A percentile compares a stretch with the other conserved stretches of the same genome.
phyloP scores from a whole-genome alignment of 2,797 vertebrate species.

The Mareca penelope region DNA sequence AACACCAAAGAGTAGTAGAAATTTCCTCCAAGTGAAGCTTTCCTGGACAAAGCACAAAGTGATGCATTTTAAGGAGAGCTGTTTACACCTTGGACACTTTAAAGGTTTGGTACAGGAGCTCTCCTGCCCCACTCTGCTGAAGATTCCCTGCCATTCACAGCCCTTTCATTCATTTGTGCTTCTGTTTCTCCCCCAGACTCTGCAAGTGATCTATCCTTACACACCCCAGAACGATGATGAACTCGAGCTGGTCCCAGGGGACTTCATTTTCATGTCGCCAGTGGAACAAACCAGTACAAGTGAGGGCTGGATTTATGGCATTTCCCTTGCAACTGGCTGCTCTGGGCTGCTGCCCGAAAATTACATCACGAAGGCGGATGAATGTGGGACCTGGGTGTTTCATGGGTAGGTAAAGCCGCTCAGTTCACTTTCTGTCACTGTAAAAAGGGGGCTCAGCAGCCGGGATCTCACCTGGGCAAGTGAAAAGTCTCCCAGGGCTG shows the following conservation, averaged over 20 bases:
- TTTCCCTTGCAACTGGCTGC: conserved; percentile 90
- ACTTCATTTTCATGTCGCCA: conserved; percentile 96
- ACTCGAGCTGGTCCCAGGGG: conserved; percentile 91
- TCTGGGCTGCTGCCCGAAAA: conserved; percentile 96
- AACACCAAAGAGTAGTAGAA: neutral
- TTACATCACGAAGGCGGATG: conserved; percentile 92
- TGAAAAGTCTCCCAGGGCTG: neutral
- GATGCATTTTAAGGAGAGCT: neutral
- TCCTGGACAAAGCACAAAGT: neutral
- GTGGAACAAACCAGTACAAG: conserved; percentile 93
- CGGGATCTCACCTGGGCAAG: neutral
- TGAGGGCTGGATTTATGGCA: conserved; percentile 96
- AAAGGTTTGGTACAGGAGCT: neutral
- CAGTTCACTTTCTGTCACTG: fast-evolving
- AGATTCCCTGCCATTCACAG: neutral
- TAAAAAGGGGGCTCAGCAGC: neutral
- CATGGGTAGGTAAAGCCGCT: conserved; percentile 84
- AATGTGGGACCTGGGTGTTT: conserved; percentile 96
- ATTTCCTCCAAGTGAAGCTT: neutral
- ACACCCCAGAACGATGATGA: conserved; percentile 96
- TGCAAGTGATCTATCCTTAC: conserved; percentile 98
- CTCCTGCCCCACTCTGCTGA: neutral
- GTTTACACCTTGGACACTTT: neutral
- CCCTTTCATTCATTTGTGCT: neutral
- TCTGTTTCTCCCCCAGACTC: conserved; percentile 80